These are phyloP conservation scores for Stenodera caucasica DNA, from an alignment of 2,888 invertebrate genomes.

Conservation along the genomic window DNA sequence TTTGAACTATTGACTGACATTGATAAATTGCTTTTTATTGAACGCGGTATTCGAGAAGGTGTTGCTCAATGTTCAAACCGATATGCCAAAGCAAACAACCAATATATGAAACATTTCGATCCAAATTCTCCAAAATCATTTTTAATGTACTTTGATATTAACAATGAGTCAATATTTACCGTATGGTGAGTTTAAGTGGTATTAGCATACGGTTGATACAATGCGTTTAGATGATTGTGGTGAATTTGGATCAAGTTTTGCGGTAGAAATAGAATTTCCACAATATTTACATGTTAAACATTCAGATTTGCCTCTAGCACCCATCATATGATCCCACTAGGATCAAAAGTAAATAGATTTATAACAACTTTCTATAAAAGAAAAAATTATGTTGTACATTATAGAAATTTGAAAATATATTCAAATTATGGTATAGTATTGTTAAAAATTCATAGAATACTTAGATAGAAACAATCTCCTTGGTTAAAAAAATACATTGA, in stretches of 20 bases:
- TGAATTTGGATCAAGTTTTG: conserved; percentile 41
- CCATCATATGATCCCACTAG: conserved; percentile 10
- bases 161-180: background rate
- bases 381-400: conserved; percentile 35
- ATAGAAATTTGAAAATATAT: conserved; percentile 33
- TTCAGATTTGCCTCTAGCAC: conserved; percentile 10
- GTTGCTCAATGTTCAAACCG: conserved; percentile 41
- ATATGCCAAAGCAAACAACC: conserved; percentile 47
- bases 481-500: conserved; percentile 26
- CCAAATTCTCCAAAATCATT: conserved; percentile 29
- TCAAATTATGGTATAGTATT: conserved; percentile 28
- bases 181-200: conserved; percentile 2
- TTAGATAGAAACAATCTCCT: conserved; percentile 31
- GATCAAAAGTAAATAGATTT: conserved; percentile 16
- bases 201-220: conserved; percentile 15
- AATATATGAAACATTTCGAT: conserved; percentile 43
- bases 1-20: conserved; percentile 46
- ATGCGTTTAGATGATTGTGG: conserved; percentile 20
- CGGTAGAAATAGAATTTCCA: conserved; percentile 39
- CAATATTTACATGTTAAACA: conserved; percentile 41
- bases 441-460: conserved; percentile 23
- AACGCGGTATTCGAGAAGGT: conserved; percentile 43
- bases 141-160: conserved; percentile 40
- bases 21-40: conserved; percentile 44
- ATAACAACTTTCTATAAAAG: conserved; percentile 28